Conservation (phyloP, 2,888 invertebrate genomes). For the Theodoxus fluviatilis region DNA sequence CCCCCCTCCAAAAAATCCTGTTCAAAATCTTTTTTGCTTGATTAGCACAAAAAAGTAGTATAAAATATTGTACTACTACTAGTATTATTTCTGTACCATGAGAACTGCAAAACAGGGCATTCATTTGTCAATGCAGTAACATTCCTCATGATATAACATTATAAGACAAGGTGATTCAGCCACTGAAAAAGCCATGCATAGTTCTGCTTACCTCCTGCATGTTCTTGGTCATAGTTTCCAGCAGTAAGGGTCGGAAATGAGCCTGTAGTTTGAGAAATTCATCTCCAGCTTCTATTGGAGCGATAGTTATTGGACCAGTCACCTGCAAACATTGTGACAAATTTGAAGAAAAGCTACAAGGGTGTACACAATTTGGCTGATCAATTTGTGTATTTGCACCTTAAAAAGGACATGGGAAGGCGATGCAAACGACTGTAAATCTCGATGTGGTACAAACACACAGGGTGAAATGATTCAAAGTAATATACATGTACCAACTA, state of each 20-base stretch:
- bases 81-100: background rate
- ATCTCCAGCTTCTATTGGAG: constrained; percentile 34
- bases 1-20: no score
- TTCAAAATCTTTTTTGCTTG: no score
- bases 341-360: no score
- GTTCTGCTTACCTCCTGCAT: constrained; percentile 35
- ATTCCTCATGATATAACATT: constrained; percentile 24
- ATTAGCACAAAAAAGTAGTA: no score
- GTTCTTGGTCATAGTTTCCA: constrained; percentile 51
- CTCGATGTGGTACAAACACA: background rate
- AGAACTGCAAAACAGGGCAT: background rate
- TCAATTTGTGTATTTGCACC: no score
- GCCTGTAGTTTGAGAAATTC: constrained; percentile 47
- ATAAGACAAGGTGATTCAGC: background rate
- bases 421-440: constrained; percentile 11
- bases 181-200: background rate
- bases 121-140: background rate
- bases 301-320: no score
- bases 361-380: no score
- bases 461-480: no score
- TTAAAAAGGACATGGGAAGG: constrained; percentile 17
- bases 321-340: constrained; percentile 33
- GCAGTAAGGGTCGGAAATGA: constrained; percentile 47
- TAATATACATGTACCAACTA: no score
- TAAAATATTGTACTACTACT: background rate